These are phyloP conservation scores for Chondrilla cf. caribensis DNA, from an alignment of 37 sponge, comb jelly and placozoan species.

Conservation along the genomic window DNA sequence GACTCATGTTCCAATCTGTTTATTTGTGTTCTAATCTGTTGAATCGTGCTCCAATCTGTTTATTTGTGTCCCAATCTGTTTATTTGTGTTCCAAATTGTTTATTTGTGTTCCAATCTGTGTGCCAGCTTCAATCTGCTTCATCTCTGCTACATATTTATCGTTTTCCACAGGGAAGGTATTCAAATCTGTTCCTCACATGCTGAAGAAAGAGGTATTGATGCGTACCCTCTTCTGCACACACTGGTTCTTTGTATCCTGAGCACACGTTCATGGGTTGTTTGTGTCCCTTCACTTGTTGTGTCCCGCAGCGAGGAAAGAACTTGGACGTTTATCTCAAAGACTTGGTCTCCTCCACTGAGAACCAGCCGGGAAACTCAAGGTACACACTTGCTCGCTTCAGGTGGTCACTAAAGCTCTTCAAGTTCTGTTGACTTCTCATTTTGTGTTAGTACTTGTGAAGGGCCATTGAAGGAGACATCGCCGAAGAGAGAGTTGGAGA, in stretches of 20 bases:
- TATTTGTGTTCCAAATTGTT: background rate
- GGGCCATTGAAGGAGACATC: background rate
- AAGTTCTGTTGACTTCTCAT: background rate
- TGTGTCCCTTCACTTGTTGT: too few species aligned
- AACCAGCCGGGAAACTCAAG: conserved; percentile 1
- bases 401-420: background rate
- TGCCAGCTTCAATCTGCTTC: too few species aligned
- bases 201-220: conserved; percentile 48
- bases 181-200: conserved; percentile 40
- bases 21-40: background rate
- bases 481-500: conserved; percentile 2
- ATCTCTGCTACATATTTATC: background rate
- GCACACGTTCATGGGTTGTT: too few species aligned
- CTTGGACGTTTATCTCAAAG: conserved; percentile 34
- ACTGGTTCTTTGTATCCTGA: too few species aligned
- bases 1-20: background rate
- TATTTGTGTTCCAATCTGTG: too few species aligned
- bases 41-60: too few species aligned
- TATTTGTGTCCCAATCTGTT: background rate
- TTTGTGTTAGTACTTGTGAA: background rate
- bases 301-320: conserved; percentile 2
- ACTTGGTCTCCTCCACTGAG: conserved; percentile 13
- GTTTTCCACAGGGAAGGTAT: conserved; percentile 49
- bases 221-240: too few species aligned
- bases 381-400: background rate